Conservation (phyloP, 1,140 invertebrate species). For the Hylaeus anthracinus region DNA sequence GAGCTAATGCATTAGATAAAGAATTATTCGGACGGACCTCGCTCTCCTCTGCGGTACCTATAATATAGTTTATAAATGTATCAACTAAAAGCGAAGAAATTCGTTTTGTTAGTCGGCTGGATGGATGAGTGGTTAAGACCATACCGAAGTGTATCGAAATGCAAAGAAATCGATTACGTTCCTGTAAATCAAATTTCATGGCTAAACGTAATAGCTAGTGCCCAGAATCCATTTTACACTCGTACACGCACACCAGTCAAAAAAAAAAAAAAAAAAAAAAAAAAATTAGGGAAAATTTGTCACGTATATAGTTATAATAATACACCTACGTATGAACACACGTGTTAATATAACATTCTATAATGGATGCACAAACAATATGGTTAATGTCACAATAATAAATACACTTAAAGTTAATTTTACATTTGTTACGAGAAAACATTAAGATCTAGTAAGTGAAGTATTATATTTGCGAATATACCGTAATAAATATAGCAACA, state of each 20-base stretch:
- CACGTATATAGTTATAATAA: background rate
- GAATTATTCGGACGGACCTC: conserved; percentile 33
- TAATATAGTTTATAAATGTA: conserved; percentile 62
- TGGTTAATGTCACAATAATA: conserved; percentile 28
- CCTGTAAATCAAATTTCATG: conserved; percentile 38
- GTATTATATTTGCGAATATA: background rate
- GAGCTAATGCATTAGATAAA: conserved; percentile 32
- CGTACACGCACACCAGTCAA: background rate
- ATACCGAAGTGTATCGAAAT: conserved; percentile 49
- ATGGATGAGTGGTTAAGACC: conserved; percentile 82
- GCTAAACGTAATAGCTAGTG: conserved; percentile 13
- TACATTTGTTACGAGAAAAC: background rate
- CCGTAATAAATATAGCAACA: background rate
- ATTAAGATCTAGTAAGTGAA: background rate
- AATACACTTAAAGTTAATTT: conserved; percentile 22
- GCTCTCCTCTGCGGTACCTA: conserved; percentile 54
- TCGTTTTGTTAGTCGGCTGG: conserved; percentile 77
- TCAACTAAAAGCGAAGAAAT: conserved; percentile 59
- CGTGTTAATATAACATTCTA: conserved; percentile 24
- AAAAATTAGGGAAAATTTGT: background rate
- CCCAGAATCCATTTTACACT: background rate
- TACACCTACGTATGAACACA: background rate
- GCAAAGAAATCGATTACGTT: conserved; percentile 39
- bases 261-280: background rate
- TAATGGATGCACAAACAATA: conserved; percentile 10